Evolutionary conservation across 2,113 vertebrate species (phyloP), one percentile per base, ranked within the genome.

Genomic region (Isichthys henryi): DNA sequence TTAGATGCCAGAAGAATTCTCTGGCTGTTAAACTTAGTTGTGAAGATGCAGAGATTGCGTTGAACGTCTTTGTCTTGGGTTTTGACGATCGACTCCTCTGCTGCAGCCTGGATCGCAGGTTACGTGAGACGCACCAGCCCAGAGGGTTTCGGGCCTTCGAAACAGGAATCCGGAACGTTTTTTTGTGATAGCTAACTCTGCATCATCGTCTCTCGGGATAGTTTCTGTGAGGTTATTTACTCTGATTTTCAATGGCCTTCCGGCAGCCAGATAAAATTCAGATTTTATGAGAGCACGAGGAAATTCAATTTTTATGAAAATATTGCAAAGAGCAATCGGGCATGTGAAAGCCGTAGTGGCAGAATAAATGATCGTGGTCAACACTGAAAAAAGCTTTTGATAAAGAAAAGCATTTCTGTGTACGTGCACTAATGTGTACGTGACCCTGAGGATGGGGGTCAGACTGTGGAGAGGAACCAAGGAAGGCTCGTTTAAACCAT

Each of bases 101-200:
- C 6, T 27, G 10, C 3, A 56, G 45, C n/a, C 5, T 11, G 27
- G 50, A 89, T 62, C 23, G 43, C 27, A 62, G 6, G 31, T 56
- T 89, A 39, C 0, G 49, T 19, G 31, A 82, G 10, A 11, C 3
- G 19, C 9, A 56, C 6, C 10, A 17, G 31, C 11, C 21, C 77
- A 62, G 5, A 58, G n/a, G 35, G 11, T 31, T 43, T 19, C 49
- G 2, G 19, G 80, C 21, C 46, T 77, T 87, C 88, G 13, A 83
- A 90, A 91, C 77, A 87, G 89, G 84, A 92, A 45, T 74, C 35
- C 21, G 52, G 48, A 56, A 19, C 74, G 70, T 56, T 52, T 74
- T 56, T 52, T 58, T 39, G 83, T 89, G 91, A 89, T 48, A 88
- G 91, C 88, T 58, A 83, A 89, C 31, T 35, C 86, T 89, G 89